phyloP scores from a whole-genome alignment of 2,113 vertebrate genomes.

The Agapornis roseicollis region DNA sequence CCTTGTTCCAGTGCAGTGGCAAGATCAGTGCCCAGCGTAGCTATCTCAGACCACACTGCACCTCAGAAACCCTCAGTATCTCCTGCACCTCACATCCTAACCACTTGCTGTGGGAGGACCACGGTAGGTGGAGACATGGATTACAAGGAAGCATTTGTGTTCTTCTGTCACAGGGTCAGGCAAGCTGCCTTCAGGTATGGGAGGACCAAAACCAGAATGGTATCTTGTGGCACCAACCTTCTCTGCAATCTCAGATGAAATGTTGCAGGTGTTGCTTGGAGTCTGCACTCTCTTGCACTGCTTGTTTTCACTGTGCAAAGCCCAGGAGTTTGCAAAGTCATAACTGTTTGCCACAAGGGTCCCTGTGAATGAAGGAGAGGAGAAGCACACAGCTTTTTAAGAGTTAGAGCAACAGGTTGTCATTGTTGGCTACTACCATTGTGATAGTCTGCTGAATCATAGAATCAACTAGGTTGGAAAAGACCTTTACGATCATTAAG shows the following conservation, averaged over 20 bases:
- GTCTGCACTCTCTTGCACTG: slow-evolving; percentile 79
- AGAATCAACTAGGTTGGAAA: not conserved
- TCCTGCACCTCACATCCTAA: not conserved
- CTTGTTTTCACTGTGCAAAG: slow-evolving; percentile 80
- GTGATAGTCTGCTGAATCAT: not conserved
- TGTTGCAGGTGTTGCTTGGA: slow-evolving; percentile 82
- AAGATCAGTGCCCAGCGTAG: not conserved
- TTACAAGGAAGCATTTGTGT: not conserved
- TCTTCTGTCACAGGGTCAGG: not conserved
- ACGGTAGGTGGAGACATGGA: fast-evolving
- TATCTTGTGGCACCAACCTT: slow-evolving; percentile 61
- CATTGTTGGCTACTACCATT: not conserved
- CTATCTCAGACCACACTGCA: not conserved
- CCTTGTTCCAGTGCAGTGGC: not conserved
- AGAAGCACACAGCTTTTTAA: not conserved
- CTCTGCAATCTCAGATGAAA: slow-evolving; percentile 72
- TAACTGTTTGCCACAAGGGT: slow-evolving; percentile 84
- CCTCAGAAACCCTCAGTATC: not conserved
- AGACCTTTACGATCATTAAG: not conserved
- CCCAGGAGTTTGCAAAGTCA: slow-evolving; percentile 97
- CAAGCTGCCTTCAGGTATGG: not conserved
- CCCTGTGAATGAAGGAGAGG: slow-evolving; percentile 72
- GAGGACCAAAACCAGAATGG: not conserved
- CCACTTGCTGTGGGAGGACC: not conserved
- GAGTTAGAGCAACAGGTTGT: not conserved